Evolutionary conservation across 2,888 invertebrate genomes (phyloP), one percentile per base, ranked within the genome.

Genomic region (Hirtodrosophila duncani): DNA sequence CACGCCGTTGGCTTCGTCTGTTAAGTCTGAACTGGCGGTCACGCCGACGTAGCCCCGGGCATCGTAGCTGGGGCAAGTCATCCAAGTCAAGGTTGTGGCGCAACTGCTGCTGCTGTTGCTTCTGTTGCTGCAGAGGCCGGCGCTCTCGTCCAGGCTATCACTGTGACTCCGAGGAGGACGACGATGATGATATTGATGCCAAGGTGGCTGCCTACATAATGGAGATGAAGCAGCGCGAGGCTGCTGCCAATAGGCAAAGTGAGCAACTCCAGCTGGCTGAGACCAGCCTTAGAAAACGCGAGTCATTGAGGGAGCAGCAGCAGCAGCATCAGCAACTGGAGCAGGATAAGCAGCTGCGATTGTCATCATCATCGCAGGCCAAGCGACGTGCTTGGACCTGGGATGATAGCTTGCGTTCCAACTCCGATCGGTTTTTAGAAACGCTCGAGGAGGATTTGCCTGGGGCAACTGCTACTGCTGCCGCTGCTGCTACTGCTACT

Each of bases 401-500:
- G 86, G 85, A 86, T 43, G 86, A 86, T 33, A 86, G 86, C 66
- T 51, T 86, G 43, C 77, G 85, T 39, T 86, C 86, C 8, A 86
- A 86, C 64, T 86, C 85, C 3, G 86, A 86, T 72, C 81, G 85
- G 45, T 86, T 86, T 53, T 74, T 86, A 9, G 86, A 86, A 59
- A 86, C 86, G 14, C 75, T 86, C 20, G 86, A 86, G 49, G 81
- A 85, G 49, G 85, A 86, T 42, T 30, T 37, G 46, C 42, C 46
- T 3, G 62, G 31, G 11, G 16, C 18, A 4, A 33, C 27, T 13
- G 42, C 41, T 10, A 33, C 41, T 18, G 49, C 21, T 29, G 44
- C 46, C 10, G 41, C 38, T 34, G 38, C 13, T 29, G 48, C 34
- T 24, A 34, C 31, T 36, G 34, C 33, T 26, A 38, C n/a, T 8